Evolutionary conservation across 2,888 invertebrate species (phyloP).

Genomic region (Amblyteles armatorius): DNA sequence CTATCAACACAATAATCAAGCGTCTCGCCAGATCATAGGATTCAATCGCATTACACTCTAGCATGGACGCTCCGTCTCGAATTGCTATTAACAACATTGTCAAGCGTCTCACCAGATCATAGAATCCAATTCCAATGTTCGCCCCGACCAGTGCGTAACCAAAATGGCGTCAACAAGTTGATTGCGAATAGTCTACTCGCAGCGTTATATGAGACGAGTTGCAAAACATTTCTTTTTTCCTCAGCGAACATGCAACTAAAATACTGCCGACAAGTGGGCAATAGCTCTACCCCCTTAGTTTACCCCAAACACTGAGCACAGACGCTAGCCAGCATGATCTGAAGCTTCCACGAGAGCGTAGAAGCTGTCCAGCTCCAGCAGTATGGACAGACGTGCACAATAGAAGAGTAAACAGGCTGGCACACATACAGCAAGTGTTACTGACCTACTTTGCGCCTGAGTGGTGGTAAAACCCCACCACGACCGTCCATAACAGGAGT

Average conservation of each 20-base stretch:
- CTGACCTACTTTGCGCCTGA: constrained; percentile 76
- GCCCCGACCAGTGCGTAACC: background rate
- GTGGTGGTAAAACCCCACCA: constrained; percentile 61
- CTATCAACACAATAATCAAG: background rate
- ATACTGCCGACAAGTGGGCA: constrained; percentile 16
- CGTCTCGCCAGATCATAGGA: background rate
- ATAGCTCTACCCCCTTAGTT: background rate
- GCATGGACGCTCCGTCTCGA: background rate
- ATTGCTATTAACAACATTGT: background rate
- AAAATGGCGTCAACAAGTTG: background rate
- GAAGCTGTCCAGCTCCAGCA: constrained; percentile 35
- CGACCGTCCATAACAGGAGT: constrained; percentile 59
- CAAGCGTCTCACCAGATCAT: background rate
- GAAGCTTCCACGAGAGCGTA: constrained; percentile 10
- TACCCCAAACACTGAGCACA: constrained; percentile 4
- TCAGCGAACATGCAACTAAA: constrained; percentile 2
- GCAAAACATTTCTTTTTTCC: background rate
- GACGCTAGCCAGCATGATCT: background rate
- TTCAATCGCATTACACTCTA: background rate
- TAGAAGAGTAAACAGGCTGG: constrained; percentile 59
- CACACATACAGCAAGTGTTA: constrained; percentile 72
- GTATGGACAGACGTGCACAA: constrained; percentile 35
- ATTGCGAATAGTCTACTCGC: background rate
- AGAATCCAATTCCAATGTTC: background rate
- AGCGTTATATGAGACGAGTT: background rate